Percentiles rank a stretch among this genome's conserved stretches.
Conservation (phyloP, 2,797 vertebrate genomes). For the Mus spretus region DNA sequence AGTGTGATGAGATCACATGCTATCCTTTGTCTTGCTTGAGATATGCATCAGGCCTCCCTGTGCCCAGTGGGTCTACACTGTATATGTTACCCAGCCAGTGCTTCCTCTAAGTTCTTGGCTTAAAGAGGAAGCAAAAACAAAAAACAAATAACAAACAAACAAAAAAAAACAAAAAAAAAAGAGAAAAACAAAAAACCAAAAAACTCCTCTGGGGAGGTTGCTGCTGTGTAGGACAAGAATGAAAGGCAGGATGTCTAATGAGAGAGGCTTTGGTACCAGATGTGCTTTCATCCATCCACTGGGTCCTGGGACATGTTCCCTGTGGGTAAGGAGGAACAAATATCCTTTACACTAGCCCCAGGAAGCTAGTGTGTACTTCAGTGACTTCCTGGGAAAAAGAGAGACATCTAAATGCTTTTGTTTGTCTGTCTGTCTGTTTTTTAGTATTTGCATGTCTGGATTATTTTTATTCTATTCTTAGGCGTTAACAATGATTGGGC, state of each 20-base stretch:
- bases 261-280: not conserved
- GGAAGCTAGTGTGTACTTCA: not conserved
- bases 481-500: not conserved
- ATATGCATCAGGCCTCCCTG: not conserved
- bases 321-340: not conserved
- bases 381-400: not conserved
- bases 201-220: not conserved
- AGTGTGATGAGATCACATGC: not conserved
- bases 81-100: too few relatives aligned
- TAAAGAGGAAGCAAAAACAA: not conserved
- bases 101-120: not conserved
- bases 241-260: not conserved
- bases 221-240: not conserved
- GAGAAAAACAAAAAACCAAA: too few relatives aligned
- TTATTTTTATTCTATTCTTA: conserved; percentile 31
- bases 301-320: not conserved
- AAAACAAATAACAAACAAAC: not conserved
- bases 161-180: not conserved
- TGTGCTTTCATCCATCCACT: too few relatives aligned
- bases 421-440: not conserved
- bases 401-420: not conserved
- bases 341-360: not conserved
- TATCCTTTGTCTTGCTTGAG: not conserved
- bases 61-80: not conserved
- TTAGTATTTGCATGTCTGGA: not conserved